Base-by-base conservation (phyloP, 2,113 vertebrate species). In the Cynocephalus volans region DNA sequence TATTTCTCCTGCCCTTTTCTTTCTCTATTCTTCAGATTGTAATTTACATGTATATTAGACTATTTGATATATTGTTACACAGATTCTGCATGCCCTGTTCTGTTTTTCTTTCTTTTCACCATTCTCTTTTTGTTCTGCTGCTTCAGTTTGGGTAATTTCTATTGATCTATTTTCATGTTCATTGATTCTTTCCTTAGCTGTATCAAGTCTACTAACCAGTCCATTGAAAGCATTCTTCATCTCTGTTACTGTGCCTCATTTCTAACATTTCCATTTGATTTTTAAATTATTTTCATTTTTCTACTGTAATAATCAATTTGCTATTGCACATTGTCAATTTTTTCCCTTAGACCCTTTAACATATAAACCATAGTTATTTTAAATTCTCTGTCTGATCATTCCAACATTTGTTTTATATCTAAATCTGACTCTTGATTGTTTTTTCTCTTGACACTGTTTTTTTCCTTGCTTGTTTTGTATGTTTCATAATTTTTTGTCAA, bases 401-500 rank as follows among this genome's bases (percentile, higher is more conserved):
- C 15, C 48, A 85, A 52, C 13, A 81, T 79, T 52, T 21, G 3
- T 82, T 23, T 77, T 67, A 50, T 64, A 77, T 48, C 69, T 72
- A 50, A 76, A 45, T 90, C 73, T 86, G 19, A 87, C 36, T 41
- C 19, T 75, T 82, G 24, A 45, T 64, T 70, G 48, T 26, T 75
- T 82, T 87, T n/a, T 56, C 52, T 95, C 26, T 60, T 82, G 77
- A 88, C 1, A 75, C 41, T 48, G 36, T 83, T 15, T 41, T 83
- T 80, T 60, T 24, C 19, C 50, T n/a, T n/a, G 64, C 8, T 1
- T 56, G 50, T 79, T 90, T 93, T 86, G 26, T 75, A 62, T 50
- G 7, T 87, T 93, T 90, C 31, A 69, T 75, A 52, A 33, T 14
- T 81, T 86, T 82, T 88, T 65, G 36, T 50, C 75, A 54, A 90